phyloP scores from a whole-genome alignment of 2,888 invertebrate species.

The Tubulanus polymorphus region DNA sequence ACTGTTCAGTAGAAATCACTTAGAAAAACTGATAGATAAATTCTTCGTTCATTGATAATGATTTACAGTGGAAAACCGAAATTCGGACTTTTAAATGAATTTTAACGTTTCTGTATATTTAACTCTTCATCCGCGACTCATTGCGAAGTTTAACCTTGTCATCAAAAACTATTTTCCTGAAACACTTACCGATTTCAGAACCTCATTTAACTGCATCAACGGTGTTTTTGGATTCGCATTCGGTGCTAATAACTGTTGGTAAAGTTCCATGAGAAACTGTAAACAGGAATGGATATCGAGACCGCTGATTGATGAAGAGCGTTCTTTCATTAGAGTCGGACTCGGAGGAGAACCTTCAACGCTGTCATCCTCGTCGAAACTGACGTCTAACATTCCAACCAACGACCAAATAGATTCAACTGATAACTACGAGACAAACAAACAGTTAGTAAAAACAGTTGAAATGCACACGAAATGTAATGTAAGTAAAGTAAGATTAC shows the following conservation, averaged over 20 bases:
- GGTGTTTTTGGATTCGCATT: constrained; percentile 50
- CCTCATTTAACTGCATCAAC: constrained; percentile 52
- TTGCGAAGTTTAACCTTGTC: too few relatives aligned
- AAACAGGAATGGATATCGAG: constrained; percentile 89
- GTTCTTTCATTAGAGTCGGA: constrained; percentile 23
- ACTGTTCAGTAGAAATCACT: background rate
- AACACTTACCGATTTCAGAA: constrained; percentile 55
- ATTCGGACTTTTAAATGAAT: too few relatives aligned
- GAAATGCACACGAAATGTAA: too few relatives aligned
- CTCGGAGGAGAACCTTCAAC: background rate
- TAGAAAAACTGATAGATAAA: too few relatives aligned
- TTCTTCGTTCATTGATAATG: too few relatives aligned
- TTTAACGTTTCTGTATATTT: too few relatives aligned
- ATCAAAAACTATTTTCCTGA: too few relatives aligned
- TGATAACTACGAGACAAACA: constrained; percentile 33
- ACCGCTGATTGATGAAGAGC: constrained; percentile 55
- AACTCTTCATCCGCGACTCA: too few relatives aligned
- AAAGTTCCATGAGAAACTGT: constrained; percentile 85
- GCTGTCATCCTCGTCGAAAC: constrained; percentile 21
- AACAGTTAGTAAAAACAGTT: background rate
- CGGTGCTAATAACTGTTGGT: constrained; percentile 69
- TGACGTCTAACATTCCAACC: constrained; percentile 40
- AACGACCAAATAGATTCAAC: constrained; percentile 49
- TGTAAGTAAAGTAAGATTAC: too few relatives aligned
- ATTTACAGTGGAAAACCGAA: too few relatives aligned